phyloP scores from a whole-genome alignment of 1,140 invertebrate genomes.

The Pseudomyrmex concolor region DNA sequence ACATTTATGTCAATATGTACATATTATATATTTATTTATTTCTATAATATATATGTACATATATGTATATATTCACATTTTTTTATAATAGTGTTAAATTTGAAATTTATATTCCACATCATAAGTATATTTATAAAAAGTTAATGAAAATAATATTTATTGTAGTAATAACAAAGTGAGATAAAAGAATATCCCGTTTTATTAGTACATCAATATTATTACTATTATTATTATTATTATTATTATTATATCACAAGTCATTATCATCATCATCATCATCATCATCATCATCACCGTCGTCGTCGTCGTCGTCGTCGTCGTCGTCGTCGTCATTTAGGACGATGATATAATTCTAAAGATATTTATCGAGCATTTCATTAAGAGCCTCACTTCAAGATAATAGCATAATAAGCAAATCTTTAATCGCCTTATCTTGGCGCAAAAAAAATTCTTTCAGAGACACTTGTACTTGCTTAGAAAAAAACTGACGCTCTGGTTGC shows the following conservation, averaged over 20 bases:
- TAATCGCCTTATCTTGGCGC: not conserved
- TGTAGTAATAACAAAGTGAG: no score
- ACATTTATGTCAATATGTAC: not conserved
- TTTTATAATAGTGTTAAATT: no score
- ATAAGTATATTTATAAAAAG: no score
- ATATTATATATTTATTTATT: no score
- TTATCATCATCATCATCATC: not conserved
- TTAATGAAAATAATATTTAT: no score
- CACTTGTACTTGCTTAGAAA: conserved; percentile 23
- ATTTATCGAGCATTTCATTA: not conserved
- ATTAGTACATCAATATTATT: not conserved
- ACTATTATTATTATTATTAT: not conserved
- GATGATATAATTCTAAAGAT: conserved; percentile 7
- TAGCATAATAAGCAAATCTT: not conserved
- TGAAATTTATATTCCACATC: no score
- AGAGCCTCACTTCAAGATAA: not conserved
- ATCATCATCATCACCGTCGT: no score
- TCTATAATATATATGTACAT: no score
- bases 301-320: no score
- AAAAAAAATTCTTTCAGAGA: conserved; percentile 40
- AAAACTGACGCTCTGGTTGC: conserved; percentile 42
- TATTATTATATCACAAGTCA: not conserved
- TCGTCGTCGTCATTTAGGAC: not conserved
- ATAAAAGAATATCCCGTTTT: no score
- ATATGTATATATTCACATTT: no score